Percentiles rank a stretch among this genome's conserved stretches.
Conservation (phyloP, 2,113 vertebrate genomes). For the Cyprinus carpio region DNA sequence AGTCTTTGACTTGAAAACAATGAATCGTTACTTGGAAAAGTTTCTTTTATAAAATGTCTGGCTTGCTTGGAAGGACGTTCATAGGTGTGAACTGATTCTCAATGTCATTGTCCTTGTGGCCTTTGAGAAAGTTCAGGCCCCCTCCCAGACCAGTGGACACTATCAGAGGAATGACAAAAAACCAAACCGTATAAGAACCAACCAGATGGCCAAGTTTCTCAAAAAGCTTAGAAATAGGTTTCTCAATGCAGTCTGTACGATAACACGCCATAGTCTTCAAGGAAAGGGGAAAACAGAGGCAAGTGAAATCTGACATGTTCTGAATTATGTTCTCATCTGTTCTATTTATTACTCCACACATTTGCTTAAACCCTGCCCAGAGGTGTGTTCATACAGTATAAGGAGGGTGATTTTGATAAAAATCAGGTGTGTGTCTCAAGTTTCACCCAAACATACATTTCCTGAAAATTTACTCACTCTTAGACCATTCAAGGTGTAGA, state of each 20-base stretch:
- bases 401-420: background rate
- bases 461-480: too few relatives aligned
- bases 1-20: conserved; percentile 74
- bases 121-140: conserved; percentile 69
- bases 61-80: conserved; percentile 73
- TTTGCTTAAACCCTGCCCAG: background rate
- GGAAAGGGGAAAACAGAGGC: too few relatives aligned
- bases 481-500: too few relatives aligned
- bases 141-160: conserved; percentile 68
- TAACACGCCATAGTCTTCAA: conserved; percentile 59
- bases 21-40: conserved; percentile 69
- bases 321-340: background rate
- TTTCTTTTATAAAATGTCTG: conserved; percentile 65
- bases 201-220: conserved; percentile 65
- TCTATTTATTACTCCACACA: background rate
- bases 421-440: too few relatives aligned
- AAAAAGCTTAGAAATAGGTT: conserved; percentile 70
- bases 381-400: background rate
- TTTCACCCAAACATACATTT: too few relatives aligned
- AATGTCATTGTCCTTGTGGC: conserved; percentile 67
- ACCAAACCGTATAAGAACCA: conserved; percentile 70
- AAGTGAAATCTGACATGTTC: background rate
- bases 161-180: conserved; percentile 71
- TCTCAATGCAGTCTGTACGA: conserved; percentile 73
- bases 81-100: conserved; percentile 78